Evolutionary conservation across 2,113 vertebrate genomes (phyloP).

Genomic region (Tinamus guttatus): DNA sequence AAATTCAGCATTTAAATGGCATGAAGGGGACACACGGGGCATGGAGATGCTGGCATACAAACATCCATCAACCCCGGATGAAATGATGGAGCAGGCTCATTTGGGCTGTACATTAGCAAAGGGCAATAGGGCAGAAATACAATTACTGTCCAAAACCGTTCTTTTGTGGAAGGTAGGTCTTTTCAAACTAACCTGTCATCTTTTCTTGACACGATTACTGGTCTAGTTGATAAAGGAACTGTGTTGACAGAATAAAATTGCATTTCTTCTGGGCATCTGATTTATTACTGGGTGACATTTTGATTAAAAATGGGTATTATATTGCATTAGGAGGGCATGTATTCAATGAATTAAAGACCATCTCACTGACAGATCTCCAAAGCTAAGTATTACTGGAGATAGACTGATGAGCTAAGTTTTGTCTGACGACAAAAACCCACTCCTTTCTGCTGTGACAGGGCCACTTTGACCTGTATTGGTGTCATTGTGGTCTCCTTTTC

Average conservation of each 20-base stretch:
- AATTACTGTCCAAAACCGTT: background rate
- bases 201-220: background rate
- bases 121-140: slow-evolving; percentile 36
- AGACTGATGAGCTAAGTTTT: background rate
- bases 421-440: background rate
- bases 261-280: background rate
- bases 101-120: background rate
- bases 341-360: background rate
- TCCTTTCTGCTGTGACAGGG: rapidly evolving
- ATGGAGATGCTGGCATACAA: background rate
- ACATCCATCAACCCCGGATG: background rate
- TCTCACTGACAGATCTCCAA: background rate
- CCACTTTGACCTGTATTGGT: background rate
- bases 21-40: background rate
- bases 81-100: slow-evolving; percentile 22
- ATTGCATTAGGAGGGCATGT: background rate
- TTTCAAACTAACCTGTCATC: slow-evolving; percentile 39
- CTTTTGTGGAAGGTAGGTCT: background rate
- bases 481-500: background rate
- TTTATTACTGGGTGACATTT: background rate
- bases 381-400: background rate
- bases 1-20: background rate
- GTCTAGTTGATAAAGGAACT: background rate
- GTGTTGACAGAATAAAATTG: background rate
- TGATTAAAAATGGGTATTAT: background rate